phyloP scores from a whole-genome alignment of 2,113 vertebrate genomes.

The Telmatochromis bifrenatus region DNA sequence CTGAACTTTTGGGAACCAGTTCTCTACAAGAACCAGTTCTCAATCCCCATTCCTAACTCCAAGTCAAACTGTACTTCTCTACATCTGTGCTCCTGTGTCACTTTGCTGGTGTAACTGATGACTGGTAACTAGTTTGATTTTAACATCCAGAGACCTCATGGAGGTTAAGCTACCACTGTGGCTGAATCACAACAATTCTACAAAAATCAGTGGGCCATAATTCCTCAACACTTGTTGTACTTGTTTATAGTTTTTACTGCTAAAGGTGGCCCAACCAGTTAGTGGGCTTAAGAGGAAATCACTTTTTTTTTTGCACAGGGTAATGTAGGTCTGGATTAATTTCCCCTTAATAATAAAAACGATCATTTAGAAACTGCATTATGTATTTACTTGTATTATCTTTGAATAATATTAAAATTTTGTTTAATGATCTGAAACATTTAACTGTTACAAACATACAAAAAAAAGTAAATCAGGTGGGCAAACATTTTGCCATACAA shows the following conservation, averaged over 20 bases:
- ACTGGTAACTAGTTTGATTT: not conserved
- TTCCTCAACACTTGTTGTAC: not conserved
- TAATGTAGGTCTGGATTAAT: not conserved
- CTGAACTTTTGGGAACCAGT: not conserved
- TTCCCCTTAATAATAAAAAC: not conserved
- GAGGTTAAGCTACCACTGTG: not conserved
- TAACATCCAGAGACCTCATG: not conserved
- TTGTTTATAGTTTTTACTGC: not conserved
- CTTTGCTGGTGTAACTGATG: not conserved
- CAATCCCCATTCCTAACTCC: not conserved
- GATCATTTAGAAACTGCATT: fast-evolving
- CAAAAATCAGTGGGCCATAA: not conserved
- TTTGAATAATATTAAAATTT: not conserved
- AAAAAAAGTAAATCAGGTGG: fast-evolving
- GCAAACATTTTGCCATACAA: fast-evolving
- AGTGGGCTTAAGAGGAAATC: fast-evolving
- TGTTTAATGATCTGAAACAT: not conserved
- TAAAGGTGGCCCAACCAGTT: not conserved
- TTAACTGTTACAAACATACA: not conserved
- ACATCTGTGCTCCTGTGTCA: not conserved
- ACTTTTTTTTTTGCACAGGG: not conserved
- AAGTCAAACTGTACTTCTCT: not conserved
- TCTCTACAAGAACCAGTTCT: not conserved
- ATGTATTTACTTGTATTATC: not conserved
- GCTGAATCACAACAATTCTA: not conserved